These are phyloP conservation scores for Tetraodon nigroviridis DNA, from an alignment of 2,113 vertebrate genomes.

Conservation along the genomic window DNA sequence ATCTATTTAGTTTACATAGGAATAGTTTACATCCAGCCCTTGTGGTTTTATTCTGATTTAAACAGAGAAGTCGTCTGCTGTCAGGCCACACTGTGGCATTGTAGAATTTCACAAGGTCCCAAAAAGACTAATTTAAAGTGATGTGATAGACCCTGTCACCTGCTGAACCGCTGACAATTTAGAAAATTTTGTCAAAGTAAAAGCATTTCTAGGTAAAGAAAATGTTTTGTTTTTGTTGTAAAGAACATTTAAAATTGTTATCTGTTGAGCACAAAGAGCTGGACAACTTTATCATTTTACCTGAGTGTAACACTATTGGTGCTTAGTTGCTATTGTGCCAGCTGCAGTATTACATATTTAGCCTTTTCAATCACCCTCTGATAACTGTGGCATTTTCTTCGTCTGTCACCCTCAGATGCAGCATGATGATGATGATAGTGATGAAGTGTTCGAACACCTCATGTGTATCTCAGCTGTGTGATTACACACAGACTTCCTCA, in stretches of 20 bases:
- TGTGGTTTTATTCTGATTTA: no score
- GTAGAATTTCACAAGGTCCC: no score
- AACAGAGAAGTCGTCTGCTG: no score
- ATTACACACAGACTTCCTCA: conserved; percentile 20
- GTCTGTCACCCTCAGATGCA: conserved; percentile 14
- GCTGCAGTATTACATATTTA: conserved; percentile 10
- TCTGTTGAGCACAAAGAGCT: not conserved
- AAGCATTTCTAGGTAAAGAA: no score
- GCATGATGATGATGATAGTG: not conserved
- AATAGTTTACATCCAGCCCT: no score
- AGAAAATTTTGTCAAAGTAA: no score
- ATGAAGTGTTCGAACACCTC: conserved; percentile 35
- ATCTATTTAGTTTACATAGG: no score
- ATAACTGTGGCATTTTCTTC: not conserved
- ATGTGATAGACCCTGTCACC: no score
- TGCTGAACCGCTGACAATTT: no score
- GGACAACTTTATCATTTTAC: not conserved
- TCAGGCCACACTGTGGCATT: no score
- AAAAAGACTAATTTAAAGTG: no score
- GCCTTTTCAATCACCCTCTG: not conserved
- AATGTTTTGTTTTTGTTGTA: not conserved
- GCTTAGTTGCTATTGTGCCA: conserved; percentile 1
- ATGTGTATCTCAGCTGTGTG: conserved; percentile 36
- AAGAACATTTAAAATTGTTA: not conserved
- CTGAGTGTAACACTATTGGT: not conserved